A percentile compares a stretch with the other conserved stretches of the same genome.
Evolutionary conservation across 1,140 invertebrate genomes (phyloP).

Genomic region (Saxidomus purpurata): DNA sequence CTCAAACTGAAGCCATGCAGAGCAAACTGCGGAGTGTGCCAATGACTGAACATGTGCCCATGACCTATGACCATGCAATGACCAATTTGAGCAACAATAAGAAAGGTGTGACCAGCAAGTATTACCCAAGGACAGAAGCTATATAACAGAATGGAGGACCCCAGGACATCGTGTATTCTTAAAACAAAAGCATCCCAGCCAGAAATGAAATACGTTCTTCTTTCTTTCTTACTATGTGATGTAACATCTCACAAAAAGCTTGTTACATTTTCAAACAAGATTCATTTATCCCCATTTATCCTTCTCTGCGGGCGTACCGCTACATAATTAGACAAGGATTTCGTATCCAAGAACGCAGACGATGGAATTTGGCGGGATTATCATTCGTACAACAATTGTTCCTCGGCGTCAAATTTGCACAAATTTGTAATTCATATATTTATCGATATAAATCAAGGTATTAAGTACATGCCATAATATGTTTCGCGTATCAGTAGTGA

Average conservation of each 20-base stretch:
- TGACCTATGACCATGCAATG: too few species aligned
- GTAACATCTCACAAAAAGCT: neutral
- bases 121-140: too few species aligned
- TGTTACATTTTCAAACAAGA: conserved; percentile 13
- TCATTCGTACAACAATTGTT: conserved; percentile 27
- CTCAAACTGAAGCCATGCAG: too few species aligned
- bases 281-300: neutral
- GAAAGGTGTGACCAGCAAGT: too few species aligned
- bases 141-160: too few species aligned
- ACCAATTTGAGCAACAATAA: too few species aligned
- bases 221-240: neutral
- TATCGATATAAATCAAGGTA: conserved; percentile 30
- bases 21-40: too few species aligned
- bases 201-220: neutral
- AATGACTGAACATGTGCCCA: too few species aligned
- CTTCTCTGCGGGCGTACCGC: neutral
- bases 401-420: conserved; percentile 56
- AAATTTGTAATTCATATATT: conserved; percentile 66
- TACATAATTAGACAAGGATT: neutral
- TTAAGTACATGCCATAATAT: conserved; percentile 9
- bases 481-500: conserved; percentile 35
- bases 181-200: too few species aligned
- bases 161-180: too few species aligned
- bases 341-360: conserved; percentile 18
- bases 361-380: conserved; percentile 31